Conservation (phyloP, 1,140 invertebrate species). For the Pachypeltis micranthus region DNA sequence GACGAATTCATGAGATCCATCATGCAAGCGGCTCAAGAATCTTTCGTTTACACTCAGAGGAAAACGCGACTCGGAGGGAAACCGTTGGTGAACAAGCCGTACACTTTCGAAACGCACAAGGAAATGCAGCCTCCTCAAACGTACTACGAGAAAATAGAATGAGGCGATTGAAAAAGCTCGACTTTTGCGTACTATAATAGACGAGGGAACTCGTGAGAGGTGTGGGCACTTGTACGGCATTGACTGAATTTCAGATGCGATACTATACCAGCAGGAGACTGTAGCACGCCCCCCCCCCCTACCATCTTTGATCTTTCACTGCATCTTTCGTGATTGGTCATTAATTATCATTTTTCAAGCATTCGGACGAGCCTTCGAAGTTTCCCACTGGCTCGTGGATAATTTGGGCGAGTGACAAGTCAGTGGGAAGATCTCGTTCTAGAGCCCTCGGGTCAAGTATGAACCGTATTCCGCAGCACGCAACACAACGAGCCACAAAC, state of each 20-base stretch:
- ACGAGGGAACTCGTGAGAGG: too few species aligned
- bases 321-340: neutral
- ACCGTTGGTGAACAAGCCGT: neutral
- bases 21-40: neutral
- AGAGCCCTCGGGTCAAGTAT: too few species aligned
- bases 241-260: neutral
- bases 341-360: neutral
- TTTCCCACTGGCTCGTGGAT: too few species aligned
- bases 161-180: neutral
- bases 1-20: neutral
- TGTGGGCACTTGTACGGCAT: neutral
- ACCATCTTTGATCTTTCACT: neutral
- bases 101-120: neutral
- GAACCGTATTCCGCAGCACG: constrained; percentile 18
- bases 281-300: too few species aligned
- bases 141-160: neutral
- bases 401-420: too few species aligned
- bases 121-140: neutral
- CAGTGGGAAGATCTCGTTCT: too few species aligned
- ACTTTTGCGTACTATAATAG: too few species aligned
- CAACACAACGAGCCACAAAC: constrained; percentile 23
- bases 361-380: too few species aligned
- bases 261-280: neutral
- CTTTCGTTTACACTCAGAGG: neutral
- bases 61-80: neutral